Base-by-base conservation (phyloP, 2,888 invertebrate species). In the Mesoligia furuncula region DNA sequence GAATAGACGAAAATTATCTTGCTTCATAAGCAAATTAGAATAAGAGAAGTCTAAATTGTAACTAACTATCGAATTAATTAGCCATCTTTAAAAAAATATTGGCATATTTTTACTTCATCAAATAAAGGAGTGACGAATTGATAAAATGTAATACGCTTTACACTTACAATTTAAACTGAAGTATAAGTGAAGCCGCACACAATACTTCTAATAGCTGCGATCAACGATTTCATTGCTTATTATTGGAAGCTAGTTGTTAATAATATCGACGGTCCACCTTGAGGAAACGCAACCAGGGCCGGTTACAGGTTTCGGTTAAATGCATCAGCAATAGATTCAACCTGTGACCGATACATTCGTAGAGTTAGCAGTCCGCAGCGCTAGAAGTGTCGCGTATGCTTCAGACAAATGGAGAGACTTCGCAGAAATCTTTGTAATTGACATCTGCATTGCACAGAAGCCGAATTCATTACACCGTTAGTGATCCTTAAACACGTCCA, bases 71-170 rank as follows among this genome's bases (percentile, higher is more conserved):
- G 27, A 86, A 81, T 57, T 31, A 77, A 81, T 45, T 62, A 77
- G 88, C 85, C 83, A 85, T 80, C 59, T 79, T 85, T 76, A 79
- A 82, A 88, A 87, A 87, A 81, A 88, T 85, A 88, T 85, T 87
- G 81, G 83, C 87, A 62, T 66, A 75, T 72, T 77, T 59, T 78
- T 76, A 80, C 65, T 74, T 83, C 71, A 78, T 82, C 69, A 80
- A 86, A 83, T 70, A 77, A 87, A 76, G 59, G 31, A 79, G 73
- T 79, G 70, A 75, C 24, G 61, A 73, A 75, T 80, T 75, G 64
- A 74, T 80, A 76, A 69, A 71, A 76, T 48, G 31, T 65, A 85
- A 77, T 77, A 77, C 75, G 24, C 13, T 73, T 72, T 20, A 75
- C 73, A 79, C 69, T 79, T 79, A 86, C 66, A 27, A 79, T 74